Conservation (phyloP, 2,113 vertebrate genomes). For the Chamaea fasciata region DNA sequence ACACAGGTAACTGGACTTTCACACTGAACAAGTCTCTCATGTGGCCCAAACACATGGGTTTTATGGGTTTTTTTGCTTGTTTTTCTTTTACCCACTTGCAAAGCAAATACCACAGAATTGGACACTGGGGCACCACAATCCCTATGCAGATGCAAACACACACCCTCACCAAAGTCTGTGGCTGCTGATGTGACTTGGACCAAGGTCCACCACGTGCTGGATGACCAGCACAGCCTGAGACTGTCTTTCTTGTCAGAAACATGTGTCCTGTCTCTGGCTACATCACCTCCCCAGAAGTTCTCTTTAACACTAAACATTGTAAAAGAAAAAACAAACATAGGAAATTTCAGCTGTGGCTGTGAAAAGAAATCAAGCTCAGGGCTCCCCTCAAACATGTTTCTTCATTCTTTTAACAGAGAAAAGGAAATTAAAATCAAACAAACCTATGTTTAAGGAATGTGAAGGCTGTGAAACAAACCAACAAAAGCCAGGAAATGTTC, state of each 20-base stretch:
- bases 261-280: background rate
- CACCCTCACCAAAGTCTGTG: background rate
- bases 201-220: background rate
- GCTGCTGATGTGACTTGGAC: background rate
- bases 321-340: slow-evolving; percentile 66
- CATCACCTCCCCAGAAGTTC: slow-evolving; percentile 42
- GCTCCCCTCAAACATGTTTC: slow-evolving; percentile 58
- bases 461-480: slow-evolving; percentile 66
- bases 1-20: background rate
- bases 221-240: background rate
- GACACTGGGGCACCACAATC: background rate
- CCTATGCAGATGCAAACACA: background rate
- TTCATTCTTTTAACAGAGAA: slow-evolving; percentile 61
- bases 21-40: background rate
- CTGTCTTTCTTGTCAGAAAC: background rate
- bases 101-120: background rate
- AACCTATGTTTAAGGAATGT: slow-evolving; percentile 64
- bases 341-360: slow-evolving; percentile 62
- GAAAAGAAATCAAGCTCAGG: slow-evolving; percentile 60
- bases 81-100: background rate
- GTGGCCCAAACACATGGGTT: background rate
- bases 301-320: slow-evolving; percentile 54
- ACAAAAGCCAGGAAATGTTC: slow-evolving; percentile 66
- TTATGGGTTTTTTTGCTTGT: rapidly evolving
- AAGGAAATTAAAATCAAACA: slow-evolving; percentile 71